phyloP scores from a whole-genome alignment of 2,797 vertebrate species.

The Clarias pachynema region DNA sequence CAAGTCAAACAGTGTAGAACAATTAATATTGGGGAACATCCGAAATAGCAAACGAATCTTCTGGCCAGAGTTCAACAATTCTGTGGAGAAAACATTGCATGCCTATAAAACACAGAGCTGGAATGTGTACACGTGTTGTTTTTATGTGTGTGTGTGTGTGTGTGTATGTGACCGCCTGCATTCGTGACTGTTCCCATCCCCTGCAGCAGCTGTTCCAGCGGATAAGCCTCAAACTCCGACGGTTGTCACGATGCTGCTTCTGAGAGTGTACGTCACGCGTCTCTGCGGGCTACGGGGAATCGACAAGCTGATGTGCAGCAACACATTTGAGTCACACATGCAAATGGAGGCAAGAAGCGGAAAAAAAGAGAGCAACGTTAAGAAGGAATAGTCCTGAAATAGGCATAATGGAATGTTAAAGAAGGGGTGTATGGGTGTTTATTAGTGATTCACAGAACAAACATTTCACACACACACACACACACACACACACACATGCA shows the following conservation, averaged over 20 bases:
- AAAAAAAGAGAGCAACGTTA: not conserved
- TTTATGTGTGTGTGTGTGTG: constrained; percentile 32
- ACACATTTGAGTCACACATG: not conserved
- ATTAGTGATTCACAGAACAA: not conserved
- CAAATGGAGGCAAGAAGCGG: not conserved
- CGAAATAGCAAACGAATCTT: not conserved
- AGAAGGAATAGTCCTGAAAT: not conserved
- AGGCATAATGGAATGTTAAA: not conserved
- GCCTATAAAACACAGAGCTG: not conserved
- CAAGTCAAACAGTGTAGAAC: not conserved
- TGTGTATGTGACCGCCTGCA: constrained; percentile 36
- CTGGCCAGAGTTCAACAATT: not conserved
- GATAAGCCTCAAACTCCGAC: constrained; percentile 54
- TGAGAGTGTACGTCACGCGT: constrained; percentile 20
- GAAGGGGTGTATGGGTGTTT: not conserved
- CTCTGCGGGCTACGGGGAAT: constrained; percentile 34
- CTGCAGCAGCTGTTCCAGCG: constrained; percentile 51
- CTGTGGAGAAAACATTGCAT: constrained; percentile 9
- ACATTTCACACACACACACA: constrained; percentile 8
- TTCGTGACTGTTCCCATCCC: constrained; percentile 28
- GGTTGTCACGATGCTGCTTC: constrained; percentile 26
- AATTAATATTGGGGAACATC: not conserved
- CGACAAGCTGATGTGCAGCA: not conserved
- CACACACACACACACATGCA: constrained; percentile 17
- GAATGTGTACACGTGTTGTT: constrained; percentile 41